phyloP scores from a whole-genome alignment of 2,888 invertebrate species.

The Cheilosia variabilis region DNA sequence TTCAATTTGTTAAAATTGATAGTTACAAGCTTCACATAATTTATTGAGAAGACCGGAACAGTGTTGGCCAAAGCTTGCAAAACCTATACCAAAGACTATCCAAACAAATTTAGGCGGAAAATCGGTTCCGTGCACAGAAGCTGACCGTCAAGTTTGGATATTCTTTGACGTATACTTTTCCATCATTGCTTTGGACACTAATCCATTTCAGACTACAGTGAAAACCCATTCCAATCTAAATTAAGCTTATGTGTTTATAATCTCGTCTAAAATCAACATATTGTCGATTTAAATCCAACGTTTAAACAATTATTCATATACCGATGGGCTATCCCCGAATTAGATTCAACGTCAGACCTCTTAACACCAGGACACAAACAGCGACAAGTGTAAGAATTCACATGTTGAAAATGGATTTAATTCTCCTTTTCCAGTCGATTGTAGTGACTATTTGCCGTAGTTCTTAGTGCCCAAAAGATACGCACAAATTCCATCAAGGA shows the following conservation, averaged over 20 bases:
- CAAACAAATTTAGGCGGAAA: too few species aligned
- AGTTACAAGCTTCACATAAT: too few species aligned
- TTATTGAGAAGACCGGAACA: too few species aligned
- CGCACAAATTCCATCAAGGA: slow-evolving; percentile 53
- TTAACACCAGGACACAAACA: slow-evolving; percentile 15
- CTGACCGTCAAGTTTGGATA: too few species aligned
- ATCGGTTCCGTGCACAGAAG: too few species aligned
- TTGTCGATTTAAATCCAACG: slow-evolving; percentile 34
- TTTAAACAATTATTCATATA: slow-evolving; percentile 42
- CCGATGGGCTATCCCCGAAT: slow-evolving; percentile 16
- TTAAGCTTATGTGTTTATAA: slow-evolving; percentile 20
- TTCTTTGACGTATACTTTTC: too few species aligned
- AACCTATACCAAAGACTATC: too few species aligned
- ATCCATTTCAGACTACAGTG: slow-evolving; percentile 6
- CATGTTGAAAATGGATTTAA: slow-evolving; percentile 58
- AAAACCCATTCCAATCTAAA: slow-evolving; percentile 3
- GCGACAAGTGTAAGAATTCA: slow-evolving; percentile 68
- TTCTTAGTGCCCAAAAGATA: slow-evolving; percentile 41
- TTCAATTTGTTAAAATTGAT: too few species aligned
- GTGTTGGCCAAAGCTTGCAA: too few species aligned
- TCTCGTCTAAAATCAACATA: slow-evolving; percentile 54
- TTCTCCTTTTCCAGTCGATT: slow-evolving; percentile 64
- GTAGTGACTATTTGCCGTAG: slow-evolving; percentile 67
- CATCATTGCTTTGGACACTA: not conserved
- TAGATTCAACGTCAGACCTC: slow-evolving; percentile 20